Percentiles rank a stretch among this genome's conserved stretches.
phyloP scores from a whole-genome alignment of 2,113 vertebrate species.

The Aphelocoma coerulescens region DNA sequence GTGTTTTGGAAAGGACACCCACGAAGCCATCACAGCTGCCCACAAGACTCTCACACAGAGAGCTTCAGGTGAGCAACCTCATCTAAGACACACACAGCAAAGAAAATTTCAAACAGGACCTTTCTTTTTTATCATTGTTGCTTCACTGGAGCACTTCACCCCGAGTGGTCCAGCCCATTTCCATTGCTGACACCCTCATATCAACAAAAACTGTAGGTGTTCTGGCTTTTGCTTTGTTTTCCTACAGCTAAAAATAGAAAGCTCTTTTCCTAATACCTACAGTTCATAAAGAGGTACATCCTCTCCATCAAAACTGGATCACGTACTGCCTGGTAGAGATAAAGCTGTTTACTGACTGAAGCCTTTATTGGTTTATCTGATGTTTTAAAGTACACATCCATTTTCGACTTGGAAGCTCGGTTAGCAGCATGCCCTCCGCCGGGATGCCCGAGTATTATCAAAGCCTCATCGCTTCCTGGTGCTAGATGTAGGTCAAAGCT shows the following conservation, averaged over 20 bases:
- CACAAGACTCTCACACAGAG: not conserved
- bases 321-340: not conserved
- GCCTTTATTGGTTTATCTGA: slow-evolving; percentile 23
- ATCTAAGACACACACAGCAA: not conserved
- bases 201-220: not conserved
- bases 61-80: not conserved
- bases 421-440: not conserved
- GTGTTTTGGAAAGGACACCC: not conserved
- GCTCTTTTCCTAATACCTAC: not conserved
- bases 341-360: not conserved
- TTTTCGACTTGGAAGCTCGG: not conserved
- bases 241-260: not conserved
- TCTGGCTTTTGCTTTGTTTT: not conserved
- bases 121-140: not conserved
- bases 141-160: not conserved
- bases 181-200: not conserved
- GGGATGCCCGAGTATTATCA: not conserved
- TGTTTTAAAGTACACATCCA: slow-evolving; percentile 11
- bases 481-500: slow-evolving; percentile 62
- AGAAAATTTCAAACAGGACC: not conserved
- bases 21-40: not conserved
- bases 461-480: not conserved
- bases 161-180: not conserved
- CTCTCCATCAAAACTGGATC: not conserved
- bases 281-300: not conserved